Evolutionary conservation across 2,888 invertebrate genomes (phyloP).

Genomic region (Tupiocoris notatus): DNA sequence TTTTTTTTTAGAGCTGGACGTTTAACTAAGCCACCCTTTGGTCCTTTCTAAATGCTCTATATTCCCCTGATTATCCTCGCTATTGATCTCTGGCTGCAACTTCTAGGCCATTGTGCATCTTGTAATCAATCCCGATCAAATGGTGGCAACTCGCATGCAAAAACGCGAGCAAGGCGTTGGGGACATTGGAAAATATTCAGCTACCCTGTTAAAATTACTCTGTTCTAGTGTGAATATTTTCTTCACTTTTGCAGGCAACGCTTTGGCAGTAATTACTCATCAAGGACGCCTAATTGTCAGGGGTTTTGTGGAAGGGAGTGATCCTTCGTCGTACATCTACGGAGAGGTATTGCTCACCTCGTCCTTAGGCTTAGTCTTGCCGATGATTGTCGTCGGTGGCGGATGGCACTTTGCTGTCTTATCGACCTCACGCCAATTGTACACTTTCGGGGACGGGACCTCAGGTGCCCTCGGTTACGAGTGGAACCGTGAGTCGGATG

Average conservation of each 20-base stretch:
- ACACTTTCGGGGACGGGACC: conserved; percentile 13
- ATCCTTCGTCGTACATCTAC: background rate
- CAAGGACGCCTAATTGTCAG: background rate
- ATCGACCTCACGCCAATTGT: background rate
- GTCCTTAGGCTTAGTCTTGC: background rate
- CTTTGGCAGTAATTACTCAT: background rate
- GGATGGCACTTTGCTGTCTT: conserved; percentile 24
- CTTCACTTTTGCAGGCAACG: background rate
- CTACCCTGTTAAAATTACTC: too few relatives aligned
- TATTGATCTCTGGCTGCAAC: too few relatives aligned
- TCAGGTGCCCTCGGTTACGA: conserved; percentile 11
- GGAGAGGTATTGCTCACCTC: background rate
- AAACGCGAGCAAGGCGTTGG: too few relatives aligned
- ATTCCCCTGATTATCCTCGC: too few relatives aligned
- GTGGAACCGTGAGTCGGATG: conserved; percentile 1
- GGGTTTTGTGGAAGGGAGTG: background rate
- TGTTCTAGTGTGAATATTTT: too few relatives aligned
- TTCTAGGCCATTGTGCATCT: too few relatives aligned
- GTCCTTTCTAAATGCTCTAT: too few relatives aligned
- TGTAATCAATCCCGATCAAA: too few relatives aligned
- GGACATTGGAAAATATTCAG: too few relatives aligned
- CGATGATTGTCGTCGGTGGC: conserved; percentile 12
- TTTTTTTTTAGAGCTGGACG: too few relatives aligned
- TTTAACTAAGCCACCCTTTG: too few relatives aligned
- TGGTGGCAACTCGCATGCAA: too few relatives aligned